phyloP scores from a whole-genome alignment of 2,888 invertebrate species.

The Schizotus pectinicornis region DNA sequence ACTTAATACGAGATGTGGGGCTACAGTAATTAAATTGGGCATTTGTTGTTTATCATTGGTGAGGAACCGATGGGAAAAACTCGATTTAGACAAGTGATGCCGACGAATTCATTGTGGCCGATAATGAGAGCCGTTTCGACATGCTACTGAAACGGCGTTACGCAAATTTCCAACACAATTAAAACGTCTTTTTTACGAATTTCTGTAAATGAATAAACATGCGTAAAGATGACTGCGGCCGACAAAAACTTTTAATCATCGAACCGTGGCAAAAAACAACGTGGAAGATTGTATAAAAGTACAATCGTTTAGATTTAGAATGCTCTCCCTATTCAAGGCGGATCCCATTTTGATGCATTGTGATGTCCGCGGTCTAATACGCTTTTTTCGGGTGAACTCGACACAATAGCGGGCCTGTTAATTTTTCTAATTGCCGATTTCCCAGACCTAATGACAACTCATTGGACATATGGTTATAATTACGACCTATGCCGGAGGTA shows the following conservation, averaged over 20 bases:
- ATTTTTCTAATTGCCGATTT: slow-evolving; percentile 53
- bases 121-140: slow-evolving; percentile 16
- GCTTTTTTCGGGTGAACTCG: slow-evolving; percentile 4
- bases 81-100: slow-evolving; percentile 9
- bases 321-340: slow-evolving; percentile 7
- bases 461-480: slow-evolving; percentile 57
- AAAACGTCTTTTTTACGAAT: slow-evolving; percentile 29
- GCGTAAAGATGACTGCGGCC: slow-evolving; percentile 15
- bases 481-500: slow-evolving; percentile 52
- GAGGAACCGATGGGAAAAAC: slow-evolving; percentile 9
- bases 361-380: slow-evolving; percentile 4
- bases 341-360: slow-evolving; percentile 2
- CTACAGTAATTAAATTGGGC: not conserved
- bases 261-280: slow-evolving; percentile 8
- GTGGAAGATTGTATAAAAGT: slow-evolving; percentile 7
- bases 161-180: slow-evolving; percentile 35
- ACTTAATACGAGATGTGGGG: not conserved
- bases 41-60: not conserved
- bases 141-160: slow-evolving; percentile 31
- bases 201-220: slow-evolving; percentile 26
- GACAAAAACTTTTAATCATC: slow-evolving; percentile 23
- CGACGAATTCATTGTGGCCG: not conserved
- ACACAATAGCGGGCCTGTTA: slow-evolving; percentile 32
- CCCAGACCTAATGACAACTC: slow-evolving; percentile 51
- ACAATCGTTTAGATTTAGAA: slow-evolving; percentile 11